Conservation (phyloP, 2,888 invertebrate species). For the Ophioninae sp. region DNA sequence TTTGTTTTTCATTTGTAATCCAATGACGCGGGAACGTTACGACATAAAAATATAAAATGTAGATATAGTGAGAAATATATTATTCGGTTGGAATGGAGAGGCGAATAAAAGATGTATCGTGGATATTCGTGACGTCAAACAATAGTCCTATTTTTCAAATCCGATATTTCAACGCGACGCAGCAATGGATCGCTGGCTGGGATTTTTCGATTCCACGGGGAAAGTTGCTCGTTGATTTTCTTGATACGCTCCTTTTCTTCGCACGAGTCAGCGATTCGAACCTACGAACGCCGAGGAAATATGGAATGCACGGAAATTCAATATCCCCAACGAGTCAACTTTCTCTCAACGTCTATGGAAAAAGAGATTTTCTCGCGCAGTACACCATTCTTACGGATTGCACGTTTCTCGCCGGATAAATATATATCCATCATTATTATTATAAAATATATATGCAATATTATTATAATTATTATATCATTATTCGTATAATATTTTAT, state of each 20-base stretch:
- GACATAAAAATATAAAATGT: neutral
- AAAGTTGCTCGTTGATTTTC: neutral
- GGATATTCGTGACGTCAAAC: conserved; percentile 17
- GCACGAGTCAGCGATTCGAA: neutral
- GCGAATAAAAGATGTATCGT: conserved; percentile 12
- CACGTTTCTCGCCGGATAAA: neutral
- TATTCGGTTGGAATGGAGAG: neutral
- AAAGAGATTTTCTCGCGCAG: conserved; percentile 15
- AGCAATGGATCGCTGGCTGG: neutral
- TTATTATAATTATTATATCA: conserved; percentile 6
- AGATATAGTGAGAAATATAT: conserved; percentile 19
- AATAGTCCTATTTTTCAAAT: neutral
- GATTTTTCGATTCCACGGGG: conserved; percentile 5
- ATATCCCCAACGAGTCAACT: conserved; percentile 36
- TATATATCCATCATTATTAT: neutral
- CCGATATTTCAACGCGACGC: neutral
- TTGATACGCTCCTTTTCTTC: neutral
- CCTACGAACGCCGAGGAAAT: neutral
- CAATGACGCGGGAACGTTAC: neutral
- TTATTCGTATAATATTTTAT: neutral
- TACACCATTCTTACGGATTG: conserved; percentile 26
- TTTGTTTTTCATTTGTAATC: neutral
- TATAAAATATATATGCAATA: conserved; percentile 1
- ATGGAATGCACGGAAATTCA: conserved; percentile 49
- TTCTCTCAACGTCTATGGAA: conserved; percentile 32